Conservation (phyloP, 2,888 invertebrate species). For the Drosophila cognata region DNA sequence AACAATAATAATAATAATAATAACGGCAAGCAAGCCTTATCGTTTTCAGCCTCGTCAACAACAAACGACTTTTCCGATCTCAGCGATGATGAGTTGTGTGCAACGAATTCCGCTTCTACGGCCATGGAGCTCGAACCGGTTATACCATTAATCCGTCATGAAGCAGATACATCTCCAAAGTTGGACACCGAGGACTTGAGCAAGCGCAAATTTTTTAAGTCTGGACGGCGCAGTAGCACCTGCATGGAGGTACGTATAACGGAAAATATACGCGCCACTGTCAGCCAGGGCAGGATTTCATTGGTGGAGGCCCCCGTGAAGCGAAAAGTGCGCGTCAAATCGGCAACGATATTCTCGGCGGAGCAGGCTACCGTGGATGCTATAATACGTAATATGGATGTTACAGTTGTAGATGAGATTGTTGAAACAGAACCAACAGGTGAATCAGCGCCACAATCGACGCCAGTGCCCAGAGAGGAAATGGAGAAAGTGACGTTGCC, state of each 20-base stretch:
- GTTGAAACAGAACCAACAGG: slow-evolving; percentile 41
- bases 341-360: slow-evolving; percentile 76
- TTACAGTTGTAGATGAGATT: slow-evolving; percentile 71
- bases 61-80: slow-evolving; percentile 71
- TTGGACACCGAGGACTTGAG: slow-evolving; percentile 31
- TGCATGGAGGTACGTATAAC: slow-evolving; percentile 82
- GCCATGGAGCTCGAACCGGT: slow-evolving; percentile 62
- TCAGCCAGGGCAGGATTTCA: slow-evolving; percentile 79
- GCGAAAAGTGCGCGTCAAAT: slow-evolving; percentile 59
- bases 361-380: slow-evolving; percentile 84
- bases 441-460: not conserved
- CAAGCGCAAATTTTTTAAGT: slow-evolving; percentile 83
- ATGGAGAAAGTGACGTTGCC: not conserved
- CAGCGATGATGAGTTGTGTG: slow-evolving; percentile 50
- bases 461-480: not conserved
- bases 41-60: not conserved
- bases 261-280: slow-evolving; percentile 79
- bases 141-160: slow-evolving; percentile 67
- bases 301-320: slow-evolving; percentile 63
- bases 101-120: slow-evolving; percentile 1
- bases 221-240: slow-evolving; percentile 69
- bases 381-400: slow-evolving; percentile 81
- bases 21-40: slow-evolving; percentile 44
- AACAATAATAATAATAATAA: slow-evolving; percentile 49
- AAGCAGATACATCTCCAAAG: slow-evolving; percentile 23